phyloP scores from a whole-genome alignment of 2,113 vertebrate genomes.

The Actenoides lindsayi region DNA sequence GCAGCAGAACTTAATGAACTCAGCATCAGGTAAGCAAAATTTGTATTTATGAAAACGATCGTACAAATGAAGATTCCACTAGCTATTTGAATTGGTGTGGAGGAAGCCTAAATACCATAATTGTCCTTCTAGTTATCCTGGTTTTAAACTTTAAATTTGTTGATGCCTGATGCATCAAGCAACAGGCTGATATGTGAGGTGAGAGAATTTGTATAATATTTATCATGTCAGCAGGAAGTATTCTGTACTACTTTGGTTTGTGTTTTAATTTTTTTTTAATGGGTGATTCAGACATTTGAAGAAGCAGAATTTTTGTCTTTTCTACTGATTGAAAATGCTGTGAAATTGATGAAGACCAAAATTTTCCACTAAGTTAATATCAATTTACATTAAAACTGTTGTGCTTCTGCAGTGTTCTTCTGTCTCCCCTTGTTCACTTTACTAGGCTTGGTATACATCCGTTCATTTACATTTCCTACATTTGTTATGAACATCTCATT shows the following conservation, averaged over 20 bases:
- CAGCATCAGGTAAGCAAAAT: slow-evolving; percentile 83
- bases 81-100: neutral
- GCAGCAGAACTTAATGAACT: slow-evolving; percentile 91
- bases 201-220: neutral
- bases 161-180: neutral
- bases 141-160: neutral
- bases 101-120: neutral
- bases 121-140: neutral
- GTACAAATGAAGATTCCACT: neutral
- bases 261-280: neutral
- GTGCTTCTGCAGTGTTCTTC: neutral
- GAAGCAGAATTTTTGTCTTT: neutral
- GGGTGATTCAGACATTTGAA: neutral
- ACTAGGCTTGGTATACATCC: neutral
- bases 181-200: neutral
- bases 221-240: neutral
- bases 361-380: neutral
- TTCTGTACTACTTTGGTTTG: neutral
- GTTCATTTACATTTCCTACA: neutral
- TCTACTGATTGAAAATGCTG: neutral
- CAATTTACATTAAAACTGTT: neutral
- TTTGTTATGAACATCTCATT: neutral
- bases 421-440: neutral
- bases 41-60: neutral
- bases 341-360: neutral